These are phyloP conservation scores for Leucania comma DNA, from an alignment of 2,888 invertebrate genomes.

Conservation along the genomic window DNA sequence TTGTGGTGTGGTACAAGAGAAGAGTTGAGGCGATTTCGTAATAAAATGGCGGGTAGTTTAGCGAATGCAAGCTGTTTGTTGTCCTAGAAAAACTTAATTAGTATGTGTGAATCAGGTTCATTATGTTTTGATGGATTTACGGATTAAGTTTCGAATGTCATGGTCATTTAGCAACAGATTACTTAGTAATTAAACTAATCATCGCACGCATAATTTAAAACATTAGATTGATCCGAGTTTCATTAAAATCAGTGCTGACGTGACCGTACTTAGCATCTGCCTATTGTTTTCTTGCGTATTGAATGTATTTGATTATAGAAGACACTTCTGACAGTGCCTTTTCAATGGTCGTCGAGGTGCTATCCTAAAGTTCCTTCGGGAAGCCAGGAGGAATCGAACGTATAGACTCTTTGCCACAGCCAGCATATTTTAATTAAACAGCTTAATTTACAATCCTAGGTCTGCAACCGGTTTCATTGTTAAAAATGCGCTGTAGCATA, in stretches of 20 bases:
- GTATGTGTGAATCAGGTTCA: background rate
- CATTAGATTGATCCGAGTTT: background rate
- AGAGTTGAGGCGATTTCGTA: background rate
- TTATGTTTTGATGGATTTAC: background rate
- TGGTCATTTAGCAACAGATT: background rate
- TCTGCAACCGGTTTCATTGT: too few relatives aligned
- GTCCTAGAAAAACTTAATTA: background rate
- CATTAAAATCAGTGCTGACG: background rate
- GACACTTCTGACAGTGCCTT: background rate
- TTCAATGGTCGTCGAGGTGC: background rate
- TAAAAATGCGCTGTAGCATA: too few relatives aligned
- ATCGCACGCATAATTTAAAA: background rate
- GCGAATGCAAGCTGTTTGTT: background rate
- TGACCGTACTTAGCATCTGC: background rate
- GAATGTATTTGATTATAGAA: background rate
- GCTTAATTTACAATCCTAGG: too few relatives aligned
- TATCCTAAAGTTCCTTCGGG: background rate
- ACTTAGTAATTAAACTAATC: background rate
- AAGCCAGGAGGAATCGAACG: background rate
- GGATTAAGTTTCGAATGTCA: constrained; percentile 10
- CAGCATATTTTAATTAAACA: too few relatives aligned
- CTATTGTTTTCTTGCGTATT: background rate
- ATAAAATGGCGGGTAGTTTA: background rate
- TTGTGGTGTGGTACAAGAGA: constrained; percentile 13
- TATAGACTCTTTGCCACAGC: background rate